Conservation (phyloP, 2,888 invertebrate genomes). For the Amblyjoppa fuscipennis region DNA sequence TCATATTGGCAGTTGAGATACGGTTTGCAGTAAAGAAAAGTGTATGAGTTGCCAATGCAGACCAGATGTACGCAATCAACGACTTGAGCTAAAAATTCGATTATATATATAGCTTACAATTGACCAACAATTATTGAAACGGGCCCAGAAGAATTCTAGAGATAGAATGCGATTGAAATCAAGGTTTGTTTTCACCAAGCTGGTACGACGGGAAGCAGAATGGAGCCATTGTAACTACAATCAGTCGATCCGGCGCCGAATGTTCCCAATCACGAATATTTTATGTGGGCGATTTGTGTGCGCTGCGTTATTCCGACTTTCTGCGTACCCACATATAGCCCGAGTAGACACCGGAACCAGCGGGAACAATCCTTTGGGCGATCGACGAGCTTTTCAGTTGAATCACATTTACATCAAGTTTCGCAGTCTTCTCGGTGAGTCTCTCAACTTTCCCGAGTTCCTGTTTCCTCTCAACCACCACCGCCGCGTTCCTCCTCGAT, state of each 20-base stretch:
- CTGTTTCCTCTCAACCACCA: neutral
- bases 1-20: conserved; percentile 13
- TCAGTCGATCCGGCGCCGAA: conserved; percentile 9
- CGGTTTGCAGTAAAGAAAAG: neutral
- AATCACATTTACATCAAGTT: conserved; percentile 56
- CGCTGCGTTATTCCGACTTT: neutral
- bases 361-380: conserved; percentile 45
- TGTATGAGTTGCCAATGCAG: neutral
- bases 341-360: neutral
- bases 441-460: neutral
- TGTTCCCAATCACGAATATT: conserved; percentile 28
- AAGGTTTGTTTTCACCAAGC: neutral
- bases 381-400: conserved; percentile 23
- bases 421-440: neutral
- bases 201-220: neutral
- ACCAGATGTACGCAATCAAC: neutral
- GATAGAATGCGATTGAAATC: neutral
- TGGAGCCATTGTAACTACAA: neutral
- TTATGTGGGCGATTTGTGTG: conserved; percentile 25
- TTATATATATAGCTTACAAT: neutral
- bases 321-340: too few relatives aligned
- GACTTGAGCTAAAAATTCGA: neutral
- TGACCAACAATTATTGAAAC: neutral
- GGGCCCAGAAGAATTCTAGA: too few relatives aligned
- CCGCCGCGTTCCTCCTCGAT: neutral